Evolutionary conservation across 2,113 vertebrate species (phyloP), one percentile per base, ranked within the genome.

Genomic region (Conger conger): DNA sequence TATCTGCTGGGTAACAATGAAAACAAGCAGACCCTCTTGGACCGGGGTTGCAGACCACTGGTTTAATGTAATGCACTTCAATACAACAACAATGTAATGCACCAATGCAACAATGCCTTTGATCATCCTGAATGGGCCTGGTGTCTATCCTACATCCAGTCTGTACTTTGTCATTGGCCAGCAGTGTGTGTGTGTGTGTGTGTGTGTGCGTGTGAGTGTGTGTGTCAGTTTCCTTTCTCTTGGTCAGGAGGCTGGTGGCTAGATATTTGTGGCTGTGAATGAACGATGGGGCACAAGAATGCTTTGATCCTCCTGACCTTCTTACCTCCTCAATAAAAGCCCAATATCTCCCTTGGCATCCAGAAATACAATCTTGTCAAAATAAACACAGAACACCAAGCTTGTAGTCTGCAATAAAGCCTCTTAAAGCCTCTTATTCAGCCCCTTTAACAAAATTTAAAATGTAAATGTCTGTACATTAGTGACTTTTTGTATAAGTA

Each of bases 151-250:
- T 50, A 15, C 1, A 13, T 50, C 57, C 57, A 6, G 57, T 63
- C 57, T 73, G n/a, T 73, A 30, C 68, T 30, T 30, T 73, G 68
- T 13, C 3, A 63, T 27, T 63, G 57, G 57, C 7, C 45, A 13
- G 45, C 0, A 13, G 45, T 50, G 45, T 50, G 45, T 50, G 45
- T 13, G 45, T 50, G 45, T 50, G 45, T 50, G 45, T 50, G 45
- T 50, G 6, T 50, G 42, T 81, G 42, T 81, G 80, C 35, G 45
- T 81, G 80, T 81, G 80, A 35, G 80, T 81, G 80, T 80, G 78
- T 80, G 78, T 79, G 78, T 79, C 13, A 23, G 30, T 78, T 38
- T 79, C 33, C 2, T 80, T 27, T 45, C 9, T 73, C n/a, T 73
- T 73, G n/a, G 68, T 33, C n/a, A 20, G 68, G 68, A 33, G n/a